Percentiles rank a stretch among this genome's conserved stretches.
phyloP scores from a whole-genome alignment of 1,140 invertebrate genomes.

The Euwallacea fornicatus region DNA sequence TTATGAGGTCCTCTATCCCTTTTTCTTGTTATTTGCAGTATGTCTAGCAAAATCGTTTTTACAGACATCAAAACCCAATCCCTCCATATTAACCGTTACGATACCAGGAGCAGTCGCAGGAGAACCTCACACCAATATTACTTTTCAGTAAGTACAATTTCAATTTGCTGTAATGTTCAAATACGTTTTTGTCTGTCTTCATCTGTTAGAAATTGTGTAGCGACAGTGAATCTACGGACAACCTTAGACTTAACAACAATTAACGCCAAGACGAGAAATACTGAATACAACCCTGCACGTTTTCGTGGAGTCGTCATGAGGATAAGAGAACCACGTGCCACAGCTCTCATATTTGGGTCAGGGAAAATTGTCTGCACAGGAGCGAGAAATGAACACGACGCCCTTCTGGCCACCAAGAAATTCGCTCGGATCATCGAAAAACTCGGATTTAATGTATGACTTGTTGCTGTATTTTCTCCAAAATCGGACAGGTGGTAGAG shows the following conservation, averaged over 20 bases:
- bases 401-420: slow-evolving; percentile 91
- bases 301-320: slow-evolving; percentile 99
- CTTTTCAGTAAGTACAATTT: slow-evolving; percentile 47
- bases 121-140: slow-evolving; percentile 50
- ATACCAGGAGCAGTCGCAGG: slow-evolving; percentile 46
- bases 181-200: neutral
- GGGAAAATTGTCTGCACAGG: slow-evolving; percentile 99
- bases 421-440: slow-evolving; percentile 99
- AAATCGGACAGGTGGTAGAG: neutral
- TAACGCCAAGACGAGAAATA: slow-evolving; percentile 94
- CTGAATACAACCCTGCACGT: slow-evolving; percentile 97
- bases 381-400: slow-evolving; percentile 93
- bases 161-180: neutral
- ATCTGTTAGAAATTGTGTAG: slow-evolving; percentile 82
- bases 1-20: no score
- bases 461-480: slow-evolving; percentile 18
- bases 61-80: slow-evolving; percentile 34
- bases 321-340: slow-evolving; percentile 93
- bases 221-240: slow-evolving; percentile 89
- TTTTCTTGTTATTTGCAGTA: no score
- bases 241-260: slow-evolving; percentile 88
- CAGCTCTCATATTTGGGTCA: slow-evolving; percentile 96
- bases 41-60: neutral
- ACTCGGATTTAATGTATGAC: slow-evolving; percentile 87
- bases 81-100: slow-evolving; percentile 43